phyloP scores from a whole-genome alignment of 1,140 invertebrate genomes.

The Gonioctena quinquepunctata region DNA sequence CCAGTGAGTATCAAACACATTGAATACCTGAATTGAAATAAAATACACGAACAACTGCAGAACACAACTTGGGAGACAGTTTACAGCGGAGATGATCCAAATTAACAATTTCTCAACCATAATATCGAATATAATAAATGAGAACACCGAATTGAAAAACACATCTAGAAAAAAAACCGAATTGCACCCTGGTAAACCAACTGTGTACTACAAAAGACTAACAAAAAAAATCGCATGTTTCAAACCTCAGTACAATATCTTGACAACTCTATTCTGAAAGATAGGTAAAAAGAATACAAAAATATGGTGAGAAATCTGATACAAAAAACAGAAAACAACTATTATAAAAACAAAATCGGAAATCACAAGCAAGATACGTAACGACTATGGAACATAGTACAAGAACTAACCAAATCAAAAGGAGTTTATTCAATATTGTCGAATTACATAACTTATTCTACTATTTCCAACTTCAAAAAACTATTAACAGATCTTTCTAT shows the following conservation, averaged over 20 bases:
- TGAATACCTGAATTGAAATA: too few relatives aligned
- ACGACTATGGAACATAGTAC: neutral
- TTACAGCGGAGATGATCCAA: too few relatives aligned
- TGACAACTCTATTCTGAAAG: neutral
- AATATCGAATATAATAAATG: too few relatives aligned
- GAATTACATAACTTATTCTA: too few relatives aligned
- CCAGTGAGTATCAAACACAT: too few relatives aligned
- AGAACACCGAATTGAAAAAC: too few relatives aligned
- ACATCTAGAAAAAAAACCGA: neutral
- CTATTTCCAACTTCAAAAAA: too few relatives aligned
- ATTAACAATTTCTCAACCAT: too few relatives aligned
- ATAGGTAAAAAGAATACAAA: neutral
- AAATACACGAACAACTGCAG: too few relatives aligned
- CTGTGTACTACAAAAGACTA: neutral
- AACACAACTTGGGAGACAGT: too few relatives aligned
- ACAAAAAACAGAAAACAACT: conserved; percentile 1
- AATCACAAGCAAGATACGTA: conserved; percentile 2
- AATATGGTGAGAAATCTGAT: neutral
- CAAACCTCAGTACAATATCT: neutral
- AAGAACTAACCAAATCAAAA: neutral
- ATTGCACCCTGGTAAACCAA: neutral
- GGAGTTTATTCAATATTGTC: too few relatives aligned
- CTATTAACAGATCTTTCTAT: too few relatives aligned
- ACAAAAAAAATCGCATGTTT: conserved; percentile 2
- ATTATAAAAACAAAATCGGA: conserved; percentile 5